Evolutionary conservation across 2,797 vertebrate species (phyloP).

Genomic region (Micropoecilia bifurca): DNA sequence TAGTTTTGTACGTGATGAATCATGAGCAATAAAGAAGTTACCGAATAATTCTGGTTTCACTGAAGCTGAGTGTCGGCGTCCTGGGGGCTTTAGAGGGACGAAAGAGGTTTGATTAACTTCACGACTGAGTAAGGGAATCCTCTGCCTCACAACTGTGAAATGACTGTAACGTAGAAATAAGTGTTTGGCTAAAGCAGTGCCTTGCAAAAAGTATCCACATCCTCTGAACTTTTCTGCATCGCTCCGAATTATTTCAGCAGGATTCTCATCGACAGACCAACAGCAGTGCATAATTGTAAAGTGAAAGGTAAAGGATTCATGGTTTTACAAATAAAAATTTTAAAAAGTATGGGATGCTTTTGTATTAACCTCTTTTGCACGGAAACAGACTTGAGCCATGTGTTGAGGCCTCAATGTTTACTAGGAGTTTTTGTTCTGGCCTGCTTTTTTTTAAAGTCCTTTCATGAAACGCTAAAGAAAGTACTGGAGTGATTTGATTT

Average conservation of each 20-base stretch:
- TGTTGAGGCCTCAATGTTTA: background rate
- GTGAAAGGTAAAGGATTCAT: background rate
- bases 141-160: slow-evolving; percentile 4
- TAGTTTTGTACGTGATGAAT: slow-evolving; percentile 62
- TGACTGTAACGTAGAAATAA: background rate
- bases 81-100: background rate
- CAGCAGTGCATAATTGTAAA: background rate
- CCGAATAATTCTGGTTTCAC: slow-evolving; percentile 7
- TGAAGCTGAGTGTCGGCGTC: slow-evolving; percentile 5
- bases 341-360: background rate
- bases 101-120: background rate
- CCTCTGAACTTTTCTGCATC: background rate
- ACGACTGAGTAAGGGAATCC: background rate
- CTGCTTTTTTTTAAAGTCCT: background rate
- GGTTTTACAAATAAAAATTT: slow-evolving; percentile 7
- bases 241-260: background rate
- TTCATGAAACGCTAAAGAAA: background rate
- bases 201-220: background rate
- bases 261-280: background rate
- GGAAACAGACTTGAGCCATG: background rate
- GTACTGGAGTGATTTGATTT: background rate
- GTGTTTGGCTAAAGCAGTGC: background rate
- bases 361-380: background rate
- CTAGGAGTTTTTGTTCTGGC: background rate
- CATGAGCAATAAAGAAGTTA: slow-evolving; percentile 62